Base-by-base conservation (phyloP, 2,797 vertebrate species). In the Cyclopterus lumpus region DNA sequence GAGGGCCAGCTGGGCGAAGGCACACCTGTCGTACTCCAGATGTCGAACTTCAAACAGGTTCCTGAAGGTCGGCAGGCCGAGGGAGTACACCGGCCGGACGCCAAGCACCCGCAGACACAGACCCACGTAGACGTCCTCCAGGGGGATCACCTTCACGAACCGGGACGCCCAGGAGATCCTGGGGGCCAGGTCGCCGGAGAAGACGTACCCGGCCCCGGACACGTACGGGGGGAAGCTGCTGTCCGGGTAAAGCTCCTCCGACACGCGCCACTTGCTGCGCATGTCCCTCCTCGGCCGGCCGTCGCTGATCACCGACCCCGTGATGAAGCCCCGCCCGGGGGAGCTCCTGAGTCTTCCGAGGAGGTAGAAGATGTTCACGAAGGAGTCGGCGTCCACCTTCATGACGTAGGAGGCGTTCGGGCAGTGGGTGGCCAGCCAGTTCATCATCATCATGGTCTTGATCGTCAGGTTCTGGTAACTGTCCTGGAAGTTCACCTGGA, bases 71-170 rank as follows among this genome's bases (percentile, higher is more conserved):
- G 95, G 94, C 89, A 97, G 91, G 2, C 94, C 95, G 88, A 94
- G 93, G 16, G 97, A 94, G 81, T 96, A 97, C 68, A 92, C 92
- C 3, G 97, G 98, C 82, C 88, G 93, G 71, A 99, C 92, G 9
- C 94, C 94, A 82, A 98, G 67, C 87, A 96, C 95, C 2, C 93
- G 94, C 24, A 99, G 94, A 78, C 98, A 99, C 91, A 99, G 91
- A 12, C 98, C 98, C 75, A 99, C 96, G 0, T 99, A 99, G 1
- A 98, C 97, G 2, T 99, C 98, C 91, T 99, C 98, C 83, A 99
- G 85, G 24, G 97, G 96, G 89, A 99, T 91, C 60, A 94, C 90
- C 71, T 87, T 93, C 66, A 98, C 96, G 67, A 95, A 96, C 91
- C 95, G 92, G 86, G 98, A 98, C 1, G 96, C 97, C 91, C 94